These are phyloP conservation scores for Alviniconcha marisindica DNA, from an alignment of 1,140 invertebrate species.

Conservation along the genomic window DNA sequence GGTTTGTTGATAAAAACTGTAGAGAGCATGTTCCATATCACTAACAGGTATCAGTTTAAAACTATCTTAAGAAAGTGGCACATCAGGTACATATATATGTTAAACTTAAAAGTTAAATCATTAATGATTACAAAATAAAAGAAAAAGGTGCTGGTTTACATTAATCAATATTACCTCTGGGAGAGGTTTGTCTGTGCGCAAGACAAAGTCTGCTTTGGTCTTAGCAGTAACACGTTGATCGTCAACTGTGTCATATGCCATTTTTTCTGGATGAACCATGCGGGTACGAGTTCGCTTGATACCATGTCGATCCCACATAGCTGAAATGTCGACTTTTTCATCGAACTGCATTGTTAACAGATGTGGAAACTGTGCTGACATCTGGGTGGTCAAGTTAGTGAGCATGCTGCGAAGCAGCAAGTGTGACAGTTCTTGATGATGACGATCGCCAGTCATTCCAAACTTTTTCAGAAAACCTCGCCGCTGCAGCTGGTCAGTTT, in stretches of 20 bases:
- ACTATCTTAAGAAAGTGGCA: too few relatives aligned
- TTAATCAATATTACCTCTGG: slow-evolving; percentile 50
- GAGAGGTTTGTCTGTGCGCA: slow-evolving; percentile 54
- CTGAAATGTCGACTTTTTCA: slow-evolving; percentile 58
- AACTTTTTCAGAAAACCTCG: slow-evolving; percentile 17
- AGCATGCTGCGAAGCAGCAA: slow-evolving; percentile 43
- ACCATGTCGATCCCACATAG: slow-evolving; percentile 60
- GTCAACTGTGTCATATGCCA: slow-evolving; percentile 15
- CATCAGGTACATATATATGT: too few relatives aligned
- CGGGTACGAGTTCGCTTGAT: slow-evolving; percentile 33
- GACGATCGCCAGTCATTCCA: neutral
- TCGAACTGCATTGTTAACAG: slow-evolving; percentile 57
- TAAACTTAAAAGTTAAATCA: too few relatives aligned
- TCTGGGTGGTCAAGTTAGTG: slow-evolving; percentile 35
- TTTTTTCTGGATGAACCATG: slow-evolving; percentile 21
- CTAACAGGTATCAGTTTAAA: too few relatives aligned
- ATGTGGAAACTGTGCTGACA: slow-evolving; percentile 50
- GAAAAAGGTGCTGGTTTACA: too few relatives aligned
- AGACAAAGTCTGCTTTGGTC: slow-evolving; percentile 47
- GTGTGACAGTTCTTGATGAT: neutral
- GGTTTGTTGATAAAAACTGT: too few relatives aligned
- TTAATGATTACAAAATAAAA: too few relatives aligned
- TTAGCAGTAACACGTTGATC: slow-evolving; percentile 29
- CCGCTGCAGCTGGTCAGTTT: slow-evolving; percentile 45
- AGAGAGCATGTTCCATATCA: too few relatives aligned